These are phyloP conservation scores for Drosophila triauraria DNA, from an alignment of 1,140 invertebrate genomes.

Conservation along the genomic window DNA sequence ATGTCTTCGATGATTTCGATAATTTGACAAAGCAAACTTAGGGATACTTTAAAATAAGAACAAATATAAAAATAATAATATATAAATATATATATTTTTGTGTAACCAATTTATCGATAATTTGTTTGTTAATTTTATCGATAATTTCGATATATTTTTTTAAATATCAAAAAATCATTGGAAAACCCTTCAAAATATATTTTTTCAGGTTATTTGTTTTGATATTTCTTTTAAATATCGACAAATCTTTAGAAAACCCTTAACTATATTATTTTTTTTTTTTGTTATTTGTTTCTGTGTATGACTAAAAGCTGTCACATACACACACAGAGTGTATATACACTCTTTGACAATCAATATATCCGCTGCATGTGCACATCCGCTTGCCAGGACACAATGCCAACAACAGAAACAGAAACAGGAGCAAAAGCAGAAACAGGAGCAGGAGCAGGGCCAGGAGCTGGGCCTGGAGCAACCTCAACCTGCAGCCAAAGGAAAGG, in stretches of 20 bases:
- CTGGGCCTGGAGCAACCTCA: slow-evolving; percentile 6
- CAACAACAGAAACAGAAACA: slow-evolving; percentile 20
- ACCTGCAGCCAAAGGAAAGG: slow-evolving; percentile 54
- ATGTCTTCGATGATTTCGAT: too few relatives aligned
- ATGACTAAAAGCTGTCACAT: slow-evolving; percentile 16
- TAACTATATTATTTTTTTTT: not conserved
- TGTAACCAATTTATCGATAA: too few relatives aligned
- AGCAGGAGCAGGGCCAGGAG: not conserved
- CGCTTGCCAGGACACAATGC: slow-evolving; percentile 55
- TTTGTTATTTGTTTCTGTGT: not conserved
- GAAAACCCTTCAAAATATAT: too few relatives aligned
- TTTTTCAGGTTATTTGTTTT: too few relatives aligned
- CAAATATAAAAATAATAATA: too few relatives aligned
- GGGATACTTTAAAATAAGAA: too few relatives aligned
- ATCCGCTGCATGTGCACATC: slow-evolving; percentile 78
- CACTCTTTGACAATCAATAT: slow-evolving; percentile 75
- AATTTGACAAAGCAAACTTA: too few relatives aligned
- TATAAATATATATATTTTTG: too few relatives aligned
- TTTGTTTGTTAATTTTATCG: too few relatives aligned
- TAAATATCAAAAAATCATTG: not conserved
- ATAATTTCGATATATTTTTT: not conserved
- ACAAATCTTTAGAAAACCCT: not conserved
- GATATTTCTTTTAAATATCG: not conserved
- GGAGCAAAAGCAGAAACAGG: slow-evolving; percentile 2
- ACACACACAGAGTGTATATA: slow-evolving; percentile 12